Evolutionary conservation across 2,888 invertebrate species (phyloP).

Genomic region (Malachius bipustulatus): DNA sequence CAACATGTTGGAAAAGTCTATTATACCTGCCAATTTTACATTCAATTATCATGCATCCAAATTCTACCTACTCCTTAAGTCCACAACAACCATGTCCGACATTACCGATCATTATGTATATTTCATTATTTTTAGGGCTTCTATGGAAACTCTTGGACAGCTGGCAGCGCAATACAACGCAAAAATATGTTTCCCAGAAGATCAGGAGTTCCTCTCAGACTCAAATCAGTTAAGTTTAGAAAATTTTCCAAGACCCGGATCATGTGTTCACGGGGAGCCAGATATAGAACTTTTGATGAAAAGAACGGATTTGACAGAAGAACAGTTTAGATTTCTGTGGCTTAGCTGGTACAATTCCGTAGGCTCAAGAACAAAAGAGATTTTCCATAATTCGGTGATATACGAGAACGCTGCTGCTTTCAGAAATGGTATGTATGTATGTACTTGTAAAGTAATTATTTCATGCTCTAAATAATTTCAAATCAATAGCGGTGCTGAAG

Average conservation of each 20-base stretch:
- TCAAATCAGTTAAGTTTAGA: constrained; percentile 14
- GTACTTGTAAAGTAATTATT: no score
- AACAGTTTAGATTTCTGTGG: constrained; percentile 46
- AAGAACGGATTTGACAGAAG: constrained; percentile 25
- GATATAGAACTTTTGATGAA: constrained; percentile 50
- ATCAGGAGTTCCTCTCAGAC: constrained; percentile 16
- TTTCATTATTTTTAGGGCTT: constrained; percentile 18
- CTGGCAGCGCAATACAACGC: constrained; percentile 49
- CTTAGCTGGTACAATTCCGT: constrained; percentile 52
- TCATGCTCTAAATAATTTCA: no score
- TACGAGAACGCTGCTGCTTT: constrained; percentile 49
- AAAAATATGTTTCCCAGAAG: constrained; percentile 42
- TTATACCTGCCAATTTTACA: no score
- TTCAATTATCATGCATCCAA: no score
- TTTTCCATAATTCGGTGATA: constrained; percentile 42
- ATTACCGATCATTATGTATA: no score
- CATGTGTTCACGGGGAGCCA: constrained; percentile 49
- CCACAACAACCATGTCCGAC: no score
- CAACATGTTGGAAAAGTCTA: no score
- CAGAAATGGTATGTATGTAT: constrained; percentile 53
- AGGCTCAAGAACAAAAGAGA: constrained; percentile 43
- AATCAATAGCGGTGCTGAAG: no score
- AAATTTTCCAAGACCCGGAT: constrained; percentile 22
- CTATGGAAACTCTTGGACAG: constrained; percentile 35
- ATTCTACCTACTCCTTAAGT: no score